Base-by-base conservation (phyloP, 2,113 vertebrate genomes). In the Plotosus lineatus region DNA sequence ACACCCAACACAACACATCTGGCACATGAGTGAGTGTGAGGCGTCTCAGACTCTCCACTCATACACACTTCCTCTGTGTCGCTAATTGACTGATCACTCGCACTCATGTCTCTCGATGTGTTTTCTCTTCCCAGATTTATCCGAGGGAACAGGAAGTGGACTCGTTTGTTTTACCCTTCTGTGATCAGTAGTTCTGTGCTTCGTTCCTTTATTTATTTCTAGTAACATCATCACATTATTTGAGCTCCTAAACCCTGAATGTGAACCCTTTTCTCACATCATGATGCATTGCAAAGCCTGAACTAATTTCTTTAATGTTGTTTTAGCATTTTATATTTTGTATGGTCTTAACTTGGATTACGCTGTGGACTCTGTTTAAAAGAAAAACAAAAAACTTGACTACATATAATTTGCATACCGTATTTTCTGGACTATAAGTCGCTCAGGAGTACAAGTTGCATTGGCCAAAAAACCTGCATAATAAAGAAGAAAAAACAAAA, bases 311-410 rank as follows among this genome's bases (percentile, higher is more conserved):
- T 56, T 68, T 79, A 10, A 46, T 58, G 36, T 72, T 23, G 38
- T 80, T 80, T 72, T 42, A 78, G 36, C 36, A n/a, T 33, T 48
- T 80, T 56, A 55, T 31, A 76, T 42, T 77, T 77, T 61, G 55
- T 60, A 76, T 11, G 4, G 75, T 80, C 38, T 71, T 55, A n/a
- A 69, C 53, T 38, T 0, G 36, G 55, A 12, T 72, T 80, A 38
- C 56, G 31, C 72, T 10, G 38, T 33, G 78, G 21, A 55, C 15
- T 48, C 36, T 31, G 38, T 58, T 79, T 11, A 2, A 23, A 79
- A 4, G 11, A 48, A 68, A 68, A 42, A 11, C 38, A 33, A 1
- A 8, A 12, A 2, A 4, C 17, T 68, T 11, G 40, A 19, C 50
- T 51, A 51, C 14, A 38, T 51, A 31, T 48, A 55, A 55, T 53